These are phyloP conservation scores for Drosophila mauritiana DNA, from an alignment of 1,140 invertebrate species.

Conservation along the genomic window DNA sequence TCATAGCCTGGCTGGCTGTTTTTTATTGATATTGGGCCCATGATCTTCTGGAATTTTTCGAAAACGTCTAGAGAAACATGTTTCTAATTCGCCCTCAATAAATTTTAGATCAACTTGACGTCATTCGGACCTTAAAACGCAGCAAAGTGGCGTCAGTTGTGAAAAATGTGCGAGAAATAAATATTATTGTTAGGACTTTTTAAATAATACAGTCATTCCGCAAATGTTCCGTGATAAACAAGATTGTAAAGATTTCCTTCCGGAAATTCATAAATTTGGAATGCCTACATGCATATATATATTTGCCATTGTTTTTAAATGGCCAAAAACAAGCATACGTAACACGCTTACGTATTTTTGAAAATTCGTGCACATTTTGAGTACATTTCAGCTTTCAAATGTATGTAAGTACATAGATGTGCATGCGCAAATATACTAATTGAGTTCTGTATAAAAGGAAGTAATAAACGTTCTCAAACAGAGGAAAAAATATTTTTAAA, in stretches of 20 bases:
- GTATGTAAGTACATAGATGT: constrained; percentile 31
- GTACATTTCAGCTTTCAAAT: constrained; percentile 25
- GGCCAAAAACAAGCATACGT: constrained; percentile 14
- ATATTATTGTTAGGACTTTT: constrained; percentile 23
- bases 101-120: constrained; percentile 43
- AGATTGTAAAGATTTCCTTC: constrained; percentile 42
- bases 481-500: constrained; percentile 55
- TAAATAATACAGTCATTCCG: constrained; percentile 30
- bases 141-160: constrained; percentile 31
- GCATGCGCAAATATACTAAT: constrained; percentile 57
- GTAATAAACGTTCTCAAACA: constrained; percentile 63
- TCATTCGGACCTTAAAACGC: constrained; percentile 32
- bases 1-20: constrained; percentile 5
- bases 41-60: constrained; percentile 33
- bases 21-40: constrained; percentile 6
- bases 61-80: constrained; percentile 22
- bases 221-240: constrained; percentile 35
- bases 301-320: constrained; percentile 28
- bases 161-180: constrained; percentile 26
- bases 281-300: constrained; percentile 4
- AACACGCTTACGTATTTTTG: constrained; percentile 42
- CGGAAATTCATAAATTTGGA: constrained; percentile 34
- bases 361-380: constrained; percentile 37
- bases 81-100: constrained; percentile 35
- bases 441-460: constrained; percentile 61